A percentile compares a stretch with the other conserved stretches of the same genome.
phyloP scores from a whole-genome alignment of 2,888 invertebrate genomes.

The Dascillus cervinus region DNA sequence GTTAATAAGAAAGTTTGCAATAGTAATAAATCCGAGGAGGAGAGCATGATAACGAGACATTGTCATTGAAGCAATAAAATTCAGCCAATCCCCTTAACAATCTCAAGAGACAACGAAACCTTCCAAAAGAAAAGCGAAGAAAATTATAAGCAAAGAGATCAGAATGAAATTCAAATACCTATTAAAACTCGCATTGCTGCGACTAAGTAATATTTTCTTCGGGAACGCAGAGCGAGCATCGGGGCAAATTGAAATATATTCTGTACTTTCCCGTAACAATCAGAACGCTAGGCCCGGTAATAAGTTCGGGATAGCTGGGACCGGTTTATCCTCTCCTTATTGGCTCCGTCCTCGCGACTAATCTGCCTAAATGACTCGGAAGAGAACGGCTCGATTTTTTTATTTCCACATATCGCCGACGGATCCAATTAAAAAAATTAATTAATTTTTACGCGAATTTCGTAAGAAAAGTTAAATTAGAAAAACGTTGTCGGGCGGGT shows the following conservation, averaged over 20 bases:
- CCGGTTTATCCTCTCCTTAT: slow-evolving; percentile 22
- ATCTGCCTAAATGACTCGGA: too few species aligned
- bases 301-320: slow-evolving; percentile 24
- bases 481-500: too few species aligned
- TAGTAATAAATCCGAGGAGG: too few species aligned
- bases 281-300: slow-evolving; percentile 23
- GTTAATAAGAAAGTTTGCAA: too few species aligned
- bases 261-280: slow-evolving; percentile 22
- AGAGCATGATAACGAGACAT: too few species aligned
- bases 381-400: too few species aligned
- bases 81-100: too few species aligned
- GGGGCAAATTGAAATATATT: slow-evolving; percentile 22
- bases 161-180: slow-evolving; percentile 33
- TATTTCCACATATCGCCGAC: too few species aligned
- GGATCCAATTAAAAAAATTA: too few species aligned
- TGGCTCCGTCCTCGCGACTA: slow-evolving; percentile 15
- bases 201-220: slow-evolving; percentile 24
- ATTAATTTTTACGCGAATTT: too few species aligned
- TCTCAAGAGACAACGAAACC: slow-evolving; percentile 25
- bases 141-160: slow-evolving; percentile 31
- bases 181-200: slow-evolving; percentile 26
- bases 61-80: too few species aligned
- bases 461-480: too few species aligned
- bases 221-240: slow-evolving; percentile 18
- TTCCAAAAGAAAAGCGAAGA: slow-evolving; percentile 28